Evolutionary conservation across 2,797 vertebrate species (phyloP), one percentile per base, ranked within the genome.

Genomic region (Enteromius treurensis): DNA sequence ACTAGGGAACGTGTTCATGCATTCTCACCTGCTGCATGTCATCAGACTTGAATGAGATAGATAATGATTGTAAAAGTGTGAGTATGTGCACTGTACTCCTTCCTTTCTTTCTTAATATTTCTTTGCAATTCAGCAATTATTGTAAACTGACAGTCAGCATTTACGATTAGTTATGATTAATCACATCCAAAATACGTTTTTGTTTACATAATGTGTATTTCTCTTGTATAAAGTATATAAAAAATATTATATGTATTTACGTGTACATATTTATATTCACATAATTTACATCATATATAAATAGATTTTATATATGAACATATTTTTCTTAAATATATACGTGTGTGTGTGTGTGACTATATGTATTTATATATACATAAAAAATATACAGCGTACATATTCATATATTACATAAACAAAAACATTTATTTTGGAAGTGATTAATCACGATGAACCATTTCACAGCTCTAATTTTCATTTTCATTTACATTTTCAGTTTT

Each of bases 21-120:
- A n/a, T 83, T 79, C 21, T 62, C 53, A 64, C 76, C 68, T 79
- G 68, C 40, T 79, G 15, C 47, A 53, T 67, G 17, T 55, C 45
- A 55, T 69, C 62, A 77, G 45, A 79, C 62, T 51, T 68, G 47
- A 79, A 79, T 19, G 32, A 68, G 64, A 75, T 4, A 15, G 17
- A 47, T 73, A 53, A 69, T 29, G 67, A 42, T 37, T 45, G n/a
- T 60, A 45, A 55, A 67, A 14, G 29, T 53, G 58, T 68, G 37
- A 51, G 9, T 49, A 19, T 47, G 45, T 17, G 13, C 58, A 58
- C 51, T 58, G 34, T 76, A 60, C n/a, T 58, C 32, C 17, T 64
- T 62, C 29, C 2, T 5, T 23, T 60, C 13, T 29, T 7, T 40
- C 8, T 40, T 37, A 40, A 1, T 53, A 4, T 49, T 51, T 51